Evolutionary conservation across 2,888 invertebrate species (phyloP), one percentile per base, ranked within the genome.

Genomic region (Tetramorium bicarinatum): DNA sequence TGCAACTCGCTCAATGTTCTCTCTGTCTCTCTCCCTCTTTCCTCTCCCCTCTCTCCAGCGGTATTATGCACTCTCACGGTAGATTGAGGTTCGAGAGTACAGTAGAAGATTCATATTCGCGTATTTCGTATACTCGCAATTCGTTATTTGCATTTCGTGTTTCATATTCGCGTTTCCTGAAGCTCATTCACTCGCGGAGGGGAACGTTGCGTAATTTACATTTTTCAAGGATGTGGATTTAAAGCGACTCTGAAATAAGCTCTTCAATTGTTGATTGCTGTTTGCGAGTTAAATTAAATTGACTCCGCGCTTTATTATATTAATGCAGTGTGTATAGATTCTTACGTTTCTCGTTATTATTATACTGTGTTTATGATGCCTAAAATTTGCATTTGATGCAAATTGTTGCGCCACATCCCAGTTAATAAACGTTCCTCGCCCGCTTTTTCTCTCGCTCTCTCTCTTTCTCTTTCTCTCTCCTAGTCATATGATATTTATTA

Each of bases 11-110:
- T 52, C 76, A 25, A 52, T 15, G 15, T 3, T n/a, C 18, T 61
- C 41, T 29, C 52, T 62, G 21, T 74, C 56, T 49, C 18, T 62
- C 59, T 56, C 21, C 52, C 34, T 34, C n/a, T n/a, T 21, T 1
- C n/a, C 15, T 6, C 56, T 54, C 47, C 13, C 52, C 18, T 38
- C 56, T 38, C 9, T 52, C 47, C 15, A 21, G 21, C 13, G 41
- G 25, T 77, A 67, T 76, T 77, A 66, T 59, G 84, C 88, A 89
- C 90, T 92, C 91, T 87, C 91, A 91, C 90, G 91, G 88, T 91
- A 89, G 84, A 86, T 88, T 88, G 82, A 87, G 86, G 66, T 71
- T 69, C 47, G 13, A 69, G 56, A 66, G n/a, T 34, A 69, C n/a
- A 49, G 54, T 41, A 62, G 47, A 76, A 62, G 49, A 21, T 76